phyloP scores from a whole-genome alignment of 2,113 vertebrate genomes.

The Cichladusa arquata region DNA sequence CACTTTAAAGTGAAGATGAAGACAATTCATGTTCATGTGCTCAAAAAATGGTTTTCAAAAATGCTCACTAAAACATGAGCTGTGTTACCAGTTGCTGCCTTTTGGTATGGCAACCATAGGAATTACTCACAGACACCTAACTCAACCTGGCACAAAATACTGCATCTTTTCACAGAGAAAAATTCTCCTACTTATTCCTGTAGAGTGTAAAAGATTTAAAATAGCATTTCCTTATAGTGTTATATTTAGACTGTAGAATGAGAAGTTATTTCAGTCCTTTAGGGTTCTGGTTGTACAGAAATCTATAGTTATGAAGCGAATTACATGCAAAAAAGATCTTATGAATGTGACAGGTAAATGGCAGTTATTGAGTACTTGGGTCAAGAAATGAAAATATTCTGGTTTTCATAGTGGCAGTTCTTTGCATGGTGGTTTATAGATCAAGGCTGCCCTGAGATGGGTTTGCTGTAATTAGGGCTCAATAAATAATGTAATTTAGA shows the following conservation, averaged over 20 bases:
- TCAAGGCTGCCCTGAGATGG: neutral
- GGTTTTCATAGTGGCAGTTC: neutral
- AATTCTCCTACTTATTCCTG: neutral
- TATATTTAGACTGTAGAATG: neutral
- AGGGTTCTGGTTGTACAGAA: neutral
- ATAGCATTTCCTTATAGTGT: neutral
- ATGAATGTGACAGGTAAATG: neutral
- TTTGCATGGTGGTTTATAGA: neutral
- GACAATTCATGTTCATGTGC: neutral
- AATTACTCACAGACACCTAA: neutral
- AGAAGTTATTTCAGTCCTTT: constrained; percentile 12
- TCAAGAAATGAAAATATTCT: neutral
- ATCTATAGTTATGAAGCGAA: neutral
- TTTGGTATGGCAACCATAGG: neutral
- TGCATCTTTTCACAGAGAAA: neutral
- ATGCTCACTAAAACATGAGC: neutral
- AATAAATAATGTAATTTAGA: neutral
- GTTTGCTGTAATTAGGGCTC: neutral
- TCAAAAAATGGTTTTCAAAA: neutral
- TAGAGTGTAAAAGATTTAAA: neutral
- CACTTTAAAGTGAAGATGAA: neutral
- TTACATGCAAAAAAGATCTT: neutral
- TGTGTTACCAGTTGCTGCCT: neutral
- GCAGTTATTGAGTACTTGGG: neutral
- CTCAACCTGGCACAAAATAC: neutral